phyloP scores from a whole-genome alignment of 2,113 vertebrate species.

The Semnopithecus entellus region DNA sequence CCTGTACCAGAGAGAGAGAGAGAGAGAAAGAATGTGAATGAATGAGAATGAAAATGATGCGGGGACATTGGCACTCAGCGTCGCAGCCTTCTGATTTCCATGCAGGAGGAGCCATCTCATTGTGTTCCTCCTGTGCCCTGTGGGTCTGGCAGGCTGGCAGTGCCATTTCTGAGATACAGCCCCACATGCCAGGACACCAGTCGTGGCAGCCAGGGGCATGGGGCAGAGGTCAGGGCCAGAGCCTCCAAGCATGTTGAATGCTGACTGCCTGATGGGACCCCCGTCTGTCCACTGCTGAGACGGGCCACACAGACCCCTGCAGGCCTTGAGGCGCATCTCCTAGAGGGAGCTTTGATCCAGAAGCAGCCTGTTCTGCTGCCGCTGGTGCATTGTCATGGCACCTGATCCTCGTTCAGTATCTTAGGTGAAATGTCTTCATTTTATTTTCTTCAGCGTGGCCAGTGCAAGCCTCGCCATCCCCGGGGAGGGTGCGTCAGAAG shows the following conservation, averaged over 20 bases:
- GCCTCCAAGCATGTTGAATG: not conserved
- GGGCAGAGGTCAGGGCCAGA: not conserved
- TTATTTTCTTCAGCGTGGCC: not conserved
- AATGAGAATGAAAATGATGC: not conserved
- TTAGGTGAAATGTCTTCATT: not conserved
- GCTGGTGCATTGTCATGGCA: not conserved
- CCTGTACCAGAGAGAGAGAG: not conserved
- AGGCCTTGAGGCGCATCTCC: not conserved
- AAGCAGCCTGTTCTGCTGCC: not conserved
- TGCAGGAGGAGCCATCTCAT: not conserved
- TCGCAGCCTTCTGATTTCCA: not conserved
- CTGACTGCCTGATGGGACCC: not conserved
- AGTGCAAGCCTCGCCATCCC: rapidly evolving
- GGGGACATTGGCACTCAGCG: not conserved
- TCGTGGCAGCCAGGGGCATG: not conserved
- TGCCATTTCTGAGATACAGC: not conserved
- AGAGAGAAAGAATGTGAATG: not conserved
- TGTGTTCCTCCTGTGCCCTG: not conserved
- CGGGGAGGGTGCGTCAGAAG: not conserved
- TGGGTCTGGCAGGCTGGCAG: not conserved
- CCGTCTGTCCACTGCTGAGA: not conserved
- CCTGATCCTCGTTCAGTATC: too few species aligned
- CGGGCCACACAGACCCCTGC: not conserved
- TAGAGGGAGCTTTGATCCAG: not conserved
- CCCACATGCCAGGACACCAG: not conserved